Percentiles rank a stretch among this genome's conserved stretches.
Evolutionary conservation across 2,888 invertebrate genomes (phyloP).

Genomic region (Ashinkailepas kermadecensis): DNA sequence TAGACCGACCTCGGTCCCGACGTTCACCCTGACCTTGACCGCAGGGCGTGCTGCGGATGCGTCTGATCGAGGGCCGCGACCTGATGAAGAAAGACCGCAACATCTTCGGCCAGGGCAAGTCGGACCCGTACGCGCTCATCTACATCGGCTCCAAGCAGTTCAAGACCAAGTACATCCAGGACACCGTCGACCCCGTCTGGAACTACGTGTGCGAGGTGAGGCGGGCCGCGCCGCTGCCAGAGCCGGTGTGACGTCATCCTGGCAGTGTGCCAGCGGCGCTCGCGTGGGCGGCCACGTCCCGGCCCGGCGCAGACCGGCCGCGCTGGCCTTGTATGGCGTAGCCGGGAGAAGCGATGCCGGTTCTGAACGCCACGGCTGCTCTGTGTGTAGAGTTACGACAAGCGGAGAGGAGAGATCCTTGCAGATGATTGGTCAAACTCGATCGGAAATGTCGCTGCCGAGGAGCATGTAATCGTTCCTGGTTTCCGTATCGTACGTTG

Average conservation of each 20-base stretch:
- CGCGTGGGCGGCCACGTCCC: neutral
- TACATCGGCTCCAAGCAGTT: constrained; percentile 89
- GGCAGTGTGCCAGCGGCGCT: constrained; percentile 26
- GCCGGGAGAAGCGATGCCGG: neutral
- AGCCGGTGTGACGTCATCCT: neutral
- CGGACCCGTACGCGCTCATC: constrained; percentile 90
- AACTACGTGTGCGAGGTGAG: constrained; percentile 95
- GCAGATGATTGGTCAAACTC: no score
- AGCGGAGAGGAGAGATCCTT: no score
- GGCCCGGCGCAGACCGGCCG: neutral
- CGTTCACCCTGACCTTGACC: constrained; percentile 22
- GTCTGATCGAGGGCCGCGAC: constrained; percentile 89
- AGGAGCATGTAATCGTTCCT: no score
- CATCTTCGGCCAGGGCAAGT: constrained; percentile 88
- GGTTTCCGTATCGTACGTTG: no score
- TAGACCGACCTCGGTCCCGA: neutral
- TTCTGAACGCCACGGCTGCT: no score
- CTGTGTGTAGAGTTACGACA: no score
- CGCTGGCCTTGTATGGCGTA: neutral
- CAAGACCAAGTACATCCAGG: constrained; percentile 87
- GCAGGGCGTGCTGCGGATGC: constrained; percentile 87
- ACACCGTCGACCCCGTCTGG: constrained; percentile 92
- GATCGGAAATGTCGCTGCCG: no score
- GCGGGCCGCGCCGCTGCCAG: neutral
- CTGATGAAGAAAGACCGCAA: constrained; percentile 93